Evolutionary conservation across 2,888 invertebrate species (phyloP), one percentile per base, ranked within the genome.

Genomic region (Eilema caniola): DNA sequence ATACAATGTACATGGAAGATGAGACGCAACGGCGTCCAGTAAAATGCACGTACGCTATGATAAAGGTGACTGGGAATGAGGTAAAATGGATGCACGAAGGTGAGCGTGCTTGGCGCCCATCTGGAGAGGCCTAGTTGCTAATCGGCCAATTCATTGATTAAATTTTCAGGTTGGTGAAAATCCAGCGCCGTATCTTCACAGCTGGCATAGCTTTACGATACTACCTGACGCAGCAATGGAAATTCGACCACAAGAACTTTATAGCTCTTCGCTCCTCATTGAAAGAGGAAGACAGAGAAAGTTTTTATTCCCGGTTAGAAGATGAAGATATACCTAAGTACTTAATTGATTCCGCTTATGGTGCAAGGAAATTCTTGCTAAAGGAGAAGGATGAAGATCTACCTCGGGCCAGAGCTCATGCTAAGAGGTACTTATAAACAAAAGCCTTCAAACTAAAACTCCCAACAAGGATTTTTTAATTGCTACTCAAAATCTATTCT

Each of bases 211-310:
- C 97, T 0, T 88, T 99, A 2, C 93, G 96, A 20, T 97, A 97
- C 88, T 99, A 98, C 86, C 95, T 97, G 1, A 96, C 95, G 0
- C 96, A 97, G 81, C 96, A 97, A 77, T 99, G 99, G 99, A 92
- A 92, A 0, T 98, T 98, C 83, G 89, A 92, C 64, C 98, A 97
- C 78, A 86, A 94, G 0, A 97, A 97, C 79, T 93, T 96, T 67
- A 78, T 96, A 4, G 86, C 85, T 0, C 90, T 97, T n/a, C 93
- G 96, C 53, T 88, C 93, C 0, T 84, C 88, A 1, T 83, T 97
- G 56, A 92, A 95, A 63, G 87, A 90, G 0, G 85, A 89, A 23
- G 97, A 97, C 72, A 74, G 79, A 24, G 87, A 95, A 23, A 87
- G 92, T 3, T 98, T 97, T 85, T 96, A 95, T 70, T 97, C 96